Conservation (phyloP, 2,113 vertebrate genomes). For the Melospiza melodia region DNA sequence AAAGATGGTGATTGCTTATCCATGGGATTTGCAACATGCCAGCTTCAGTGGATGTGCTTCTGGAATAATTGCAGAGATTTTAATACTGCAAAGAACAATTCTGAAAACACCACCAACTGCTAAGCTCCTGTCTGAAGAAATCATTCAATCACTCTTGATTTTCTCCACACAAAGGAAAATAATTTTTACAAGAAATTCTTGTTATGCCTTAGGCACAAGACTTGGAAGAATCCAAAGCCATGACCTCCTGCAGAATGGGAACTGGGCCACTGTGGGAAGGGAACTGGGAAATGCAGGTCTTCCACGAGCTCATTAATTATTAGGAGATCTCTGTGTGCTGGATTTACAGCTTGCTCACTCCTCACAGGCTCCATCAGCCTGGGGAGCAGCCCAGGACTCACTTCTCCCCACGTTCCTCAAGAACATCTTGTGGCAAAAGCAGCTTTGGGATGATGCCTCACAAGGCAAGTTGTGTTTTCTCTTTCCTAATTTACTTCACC, state of each 20-base stretch:
- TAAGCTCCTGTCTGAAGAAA: not conserved
- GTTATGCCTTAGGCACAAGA: not conserved
- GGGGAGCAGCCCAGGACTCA: not conserved
- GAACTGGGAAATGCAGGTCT: not conserved
- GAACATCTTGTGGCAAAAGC: not conserved
- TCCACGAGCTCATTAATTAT: not conserved
- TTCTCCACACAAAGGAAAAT: not conserved
- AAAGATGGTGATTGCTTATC: not conserved
- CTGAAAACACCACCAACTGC: not conserved
- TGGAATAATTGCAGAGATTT: not conserved
- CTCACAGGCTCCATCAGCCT: not conserved
- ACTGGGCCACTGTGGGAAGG: not conserved
- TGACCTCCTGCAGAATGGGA: not conserved
- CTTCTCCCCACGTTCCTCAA: not conserved
- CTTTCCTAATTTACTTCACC: not conserved
- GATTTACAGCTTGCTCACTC: not conserved
- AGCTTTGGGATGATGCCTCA: not conserved
- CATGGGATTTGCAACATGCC: not conserved
- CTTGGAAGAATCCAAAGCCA: not conserved
- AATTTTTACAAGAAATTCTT: not conserved
- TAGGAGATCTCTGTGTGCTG: not conserved
- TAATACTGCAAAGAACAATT: not conserved
- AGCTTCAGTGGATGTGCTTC: not conserved
- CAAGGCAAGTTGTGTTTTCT: not conserved
- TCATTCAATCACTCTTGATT: not conserved